These are phyloP conservation scores for Melipona bicolor DNA, from an alignment of 2,888 invertebrate species.

Conservation along the genomic window DNA sequence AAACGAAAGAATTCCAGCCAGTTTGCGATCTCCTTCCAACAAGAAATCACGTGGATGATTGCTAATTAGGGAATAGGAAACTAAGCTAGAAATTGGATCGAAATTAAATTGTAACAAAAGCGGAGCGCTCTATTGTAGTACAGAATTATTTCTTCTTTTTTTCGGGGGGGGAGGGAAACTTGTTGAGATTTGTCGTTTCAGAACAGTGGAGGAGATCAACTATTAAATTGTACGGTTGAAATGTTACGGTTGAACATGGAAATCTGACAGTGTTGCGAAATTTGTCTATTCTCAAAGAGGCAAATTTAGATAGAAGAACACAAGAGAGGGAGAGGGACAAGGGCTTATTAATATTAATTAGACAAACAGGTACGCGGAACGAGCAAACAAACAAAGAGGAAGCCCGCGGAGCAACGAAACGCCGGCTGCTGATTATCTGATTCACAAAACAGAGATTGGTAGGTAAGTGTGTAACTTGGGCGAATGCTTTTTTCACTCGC, in stretches of 20 bases:
- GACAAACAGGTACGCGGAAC: slow-evolving; percentile 5
- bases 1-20: not conserved
- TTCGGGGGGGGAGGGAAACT: no score
- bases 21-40: not conserved
- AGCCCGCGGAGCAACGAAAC: not conserved
- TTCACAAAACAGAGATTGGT: not conserved
- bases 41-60: no score
- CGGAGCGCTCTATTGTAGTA: no score
- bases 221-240: no score
- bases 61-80: no score
- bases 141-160: no score
- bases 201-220: no score
- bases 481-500: slow-evolving; percentile 1
- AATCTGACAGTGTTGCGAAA: not conserved
- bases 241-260: no score
- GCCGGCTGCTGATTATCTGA: slow-evolving; percentile 15
- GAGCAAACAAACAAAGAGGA: slow-evolving; percentile 18
- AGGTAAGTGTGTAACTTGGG: not conserved
- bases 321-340: not conserved
- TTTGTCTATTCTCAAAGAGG: not conserved
- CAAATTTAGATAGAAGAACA: not conserved
- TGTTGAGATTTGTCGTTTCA: no score
- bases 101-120: no score
- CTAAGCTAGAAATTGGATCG: no score
- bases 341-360: slow-evolving; percentile 24